Base-by-base conservation (phyloP, 1,140 invertebrate species). In the Sycophila sp. region DNA sequence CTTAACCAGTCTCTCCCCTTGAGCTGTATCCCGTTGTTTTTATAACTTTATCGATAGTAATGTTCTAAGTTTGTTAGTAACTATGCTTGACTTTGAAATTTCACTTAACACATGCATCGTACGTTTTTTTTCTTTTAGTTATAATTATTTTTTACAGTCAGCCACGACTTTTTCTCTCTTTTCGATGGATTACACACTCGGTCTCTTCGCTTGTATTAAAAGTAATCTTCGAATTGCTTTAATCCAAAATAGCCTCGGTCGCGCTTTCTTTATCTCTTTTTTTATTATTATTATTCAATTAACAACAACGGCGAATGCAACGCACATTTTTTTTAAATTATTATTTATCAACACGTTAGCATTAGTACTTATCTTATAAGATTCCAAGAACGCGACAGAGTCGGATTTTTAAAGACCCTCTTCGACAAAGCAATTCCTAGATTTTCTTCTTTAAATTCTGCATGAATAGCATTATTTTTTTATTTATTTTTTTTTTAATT, bases 1-100 rank as follows among this genome's bases (percentile, higher is more conserved):
- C 70, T 67, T 66, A 60, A 72, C 28, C 70, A 72, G 55, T 67
- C 70, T 72, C 64, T 67, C 75, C 74, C 72, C 64, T 58, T 70
- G 45, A 74, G 73, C 69, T 69, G 66, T 73, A 70, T 75, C 72
- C 69, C 73, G 66, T 76, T 73, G 67, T 73, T 75, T 75, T 69
- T 51, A 73, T 68, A 77, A 75, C 75, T 75, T 51, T 74, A 75
- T 75, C 75, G 75, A 78, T 79, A 70, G 22, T 62, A 71, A 51
- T 62, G 47, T 70, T 59, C 68, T 64, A 68, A 45, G 19, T 42
- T 53, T 68, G 45, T 73, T 75, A 73, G 69, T 73, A 65, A 63
- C 56, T 73, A 67, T 60, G 59, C 68, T 73, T 64, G 40, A 75
- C 68, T 72, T 70, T 70, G 58, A 51, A 66, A 69, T 72, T 74